Percentiles rank a stretch among this genome's conserved stretches.
Conservation (phyloP, 2,888 invertebrate genomes). For the Drosophila anomalata region DNA sequence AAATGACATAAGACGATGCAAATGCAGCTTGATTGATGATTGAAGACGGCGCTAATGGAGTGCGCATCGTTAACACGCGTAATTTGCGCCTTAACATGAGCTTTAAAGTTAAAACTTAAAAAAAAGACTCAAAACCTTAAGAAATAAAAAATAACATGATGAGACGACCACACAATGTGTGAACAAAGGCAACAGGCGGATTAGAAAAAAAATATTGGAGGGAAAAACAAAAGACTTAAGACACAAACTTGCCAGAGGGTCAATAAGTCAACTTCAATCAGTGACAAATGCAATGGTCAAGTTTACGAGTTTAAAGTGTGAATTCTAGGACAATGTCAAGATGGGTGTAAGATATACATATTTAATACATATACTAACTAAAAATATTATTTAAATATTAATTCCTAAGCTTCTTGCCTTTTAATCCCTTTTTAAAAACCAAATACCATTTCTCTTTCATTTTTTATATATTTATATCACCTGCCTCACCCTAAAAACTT, state of each 20-base stretch:
- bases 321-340: constrained; percentile 31
- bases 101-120: not conserved
- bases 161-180: constrained; percentile 21
- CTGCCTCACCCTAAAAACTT: constrained; percentile 25
- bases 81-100: constrained; percentile 45
- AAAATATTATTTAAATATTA: no score
- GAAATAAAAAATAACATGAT: not conserved
- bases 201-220: not conserved
- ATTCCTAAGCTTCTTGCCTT: not conserved
- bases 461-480: constrained; percentile 7
- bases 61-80: constrained; percentile 56
- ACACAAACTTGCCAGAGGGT: constrained; percentile 51
- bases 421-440: not conserved
- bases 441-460: not conserved
- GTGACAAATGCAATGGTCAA: not conserved
- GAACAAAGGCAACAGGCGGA: not conserved
- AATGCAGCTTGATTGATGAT: constrained; percentile 72
- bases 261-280: constrained; percentile 19
- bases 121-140: not conserved
- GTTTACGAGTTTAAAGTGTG: not conserved
- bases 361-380: not conserved
- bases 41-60: constrained; percentile 41
- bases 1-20: constrained; percentile 53
- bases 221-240: constrained; percentile 60
- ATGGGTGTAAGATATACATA: not conserved